Evolutionary conservation across 2,797 vertebrate species (phyloP).

Genomic region (Catamblyrhynchus diadema): DNA sequence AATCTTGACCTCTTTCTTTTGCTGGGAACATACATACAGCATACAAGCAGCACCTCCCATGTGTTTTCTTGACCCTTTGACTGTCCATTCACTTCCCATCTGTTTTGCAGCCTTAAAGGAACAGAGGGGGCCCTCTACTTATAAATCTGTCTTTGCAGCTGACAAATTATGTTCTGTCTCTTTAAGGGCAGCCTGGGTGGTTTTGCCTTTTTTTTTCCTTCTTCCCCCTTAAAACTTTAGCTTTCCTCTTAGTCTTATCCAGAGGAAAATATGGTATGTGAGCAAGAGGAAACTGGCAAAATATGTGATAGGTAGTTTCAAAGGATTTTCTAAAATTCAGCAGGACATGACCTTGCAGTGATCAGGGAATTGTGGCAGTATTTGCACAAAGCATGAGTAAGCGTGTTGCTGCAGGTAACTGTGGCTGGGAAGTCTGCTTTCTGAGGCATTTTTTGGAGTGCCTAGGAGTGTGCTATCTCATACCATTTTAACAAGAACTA

Average conservation of each 20-base stretch:
- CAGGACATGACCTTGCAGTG: not conserved
- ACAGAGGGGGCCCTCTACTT: slow-evolving; percentile 71
- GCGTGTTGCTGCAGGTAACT: not conserved
- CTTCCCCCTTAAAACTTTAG: not conserved
- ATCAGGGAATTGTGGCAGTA: not conserved
- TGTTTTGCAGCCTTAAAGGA: slow-evolving; percentile 79
- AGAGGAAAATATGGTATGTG: slow-evolving; percentile 30
- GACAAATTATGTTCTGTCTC: slow-evolving; percentile 73
- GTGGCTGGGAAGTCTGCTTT: not conserved
- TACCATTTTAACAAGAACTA: not conserved
- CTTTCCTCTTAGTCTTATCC: slow-evolving; percentile 42
- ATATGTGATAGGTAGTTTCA: slow-evolving; percentile 12
- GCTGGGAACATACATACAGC: slow-evolving; percentile 70
- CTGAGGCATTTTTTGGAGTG: not conserved
- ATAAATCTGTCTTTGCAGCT: slow-evolving; percentile 80
- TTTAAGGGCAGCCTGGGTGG: slow-evolving; percentile 77
- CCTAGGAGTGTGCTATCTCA: not conserved
- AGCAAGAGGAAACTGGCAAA: slow-evolving; percentile 46
- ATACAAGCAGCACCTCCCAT: slow-evolving; percentile 72
- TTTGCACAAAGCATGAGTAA: not conserved
- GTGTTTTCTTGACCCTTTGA: slow-evolving; percentile 77
- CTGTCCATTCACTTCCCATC: slow-evolving; percentile 82
- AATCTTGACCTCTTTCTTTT: slow-evolving; percentile 80
- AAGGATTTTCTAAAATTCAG: slow-evolving; percentile 7
- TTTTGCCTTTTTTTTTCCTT: slow-evolving; percentile 15